Evolutionary conservation across 92 coral and sea anemone species (phyloP).

Genomic region (Siderastrea siderea): DNA sequence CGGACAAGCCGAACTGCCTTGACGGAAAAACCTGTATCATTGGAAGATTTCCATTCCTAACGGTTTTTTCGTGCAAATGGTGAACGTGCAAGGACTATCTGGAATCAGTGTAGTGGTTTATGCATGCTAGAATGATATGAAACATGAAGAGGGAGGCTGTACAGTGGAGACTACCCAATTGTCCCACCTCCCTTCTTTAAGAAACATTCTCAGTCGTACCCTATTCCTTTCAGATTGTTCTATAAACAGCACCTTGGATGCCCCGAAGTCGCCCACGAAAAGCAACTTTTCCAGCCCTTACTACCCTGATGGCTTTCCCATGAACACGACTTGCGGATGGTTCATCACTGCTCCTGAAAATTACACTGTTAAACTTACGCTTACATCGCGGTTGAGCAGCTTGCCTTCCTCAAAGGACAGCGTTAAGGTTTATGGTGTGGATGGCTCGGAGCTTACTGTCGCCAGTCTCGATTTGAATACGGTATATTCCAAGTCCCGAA

Average conservation of each 20-base stretch:
- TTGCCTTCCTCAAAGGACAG: not conserved
- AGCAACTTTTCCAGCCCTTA: slow-evolving; percentile 63
- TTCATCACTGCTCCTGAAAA: slow-evolving; percentile 32
- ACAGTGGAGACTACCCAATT: too few relatives aligned
- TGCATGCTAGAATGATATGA: too few relatives aligned
- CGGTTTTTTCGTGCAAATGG: too few relatives aligned
- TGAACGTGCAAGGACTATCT: too few relatives aligned
- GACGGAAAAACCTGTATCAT: too few relatives aligned
- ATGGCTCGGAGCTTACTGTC: not conserved
- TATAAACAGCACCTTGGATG: slow-evolving; percentile 16
- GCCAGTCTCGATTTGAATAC: not conserved
- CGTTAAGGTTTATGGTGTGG: slow-evolving; percentile 37
- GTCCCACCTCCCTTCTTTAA: too few relatives aligned
- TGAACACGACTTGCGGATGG: slow-evolving; percentile 50
- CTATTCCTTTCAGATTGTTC: slow-evolving; percentile 24
- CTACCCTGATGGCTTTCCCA: slow-evolving; percentile 7
- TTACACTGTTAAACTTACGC: slow-evolving; percentile 7
- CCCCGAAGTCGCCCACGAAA: slow-evolving; percentile 28
- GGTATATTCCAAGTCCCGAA: slow-evolving; percentile 47
- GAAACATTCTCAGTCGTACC: too few relatives aligned
- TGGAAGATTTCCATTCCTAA: too few relatives aligned
- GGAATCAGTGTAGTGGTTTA: too few relatives aligned
- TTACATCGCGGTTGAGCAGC: not conserved
- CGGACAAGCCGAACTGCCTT: too few relatives aligned
- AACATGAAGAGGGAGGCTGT: too few relatives aligned